These are phyloP conservation scores for Therioaphis trifolii DNA, from an alignment of 2,888 invertebrate species.

Conservation along the genomic window DNA sequence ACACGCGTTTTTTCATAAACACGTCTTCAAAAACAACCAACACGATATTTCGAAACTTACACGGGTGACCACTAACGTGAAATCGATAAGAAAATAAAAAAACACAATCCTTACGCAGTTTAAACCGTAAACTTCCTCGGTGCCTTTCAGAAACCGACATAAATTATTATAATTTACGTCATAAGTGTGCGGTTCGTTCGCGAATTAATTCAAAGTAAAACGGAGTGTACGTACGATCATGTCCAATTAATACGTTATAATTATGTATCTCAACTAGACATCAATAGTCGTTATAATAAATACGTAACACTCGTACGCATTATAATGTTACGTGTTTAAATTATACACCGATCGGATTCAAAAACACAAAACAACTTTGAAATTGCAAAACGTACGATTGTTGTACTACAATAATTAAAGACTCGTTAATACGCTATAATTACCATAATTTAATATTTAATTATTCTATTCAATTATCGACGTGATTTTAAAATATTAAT, in stretches of 20 bases:
- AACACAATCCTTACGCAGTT: not conserved
- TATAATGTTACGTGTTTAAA: not conserved
- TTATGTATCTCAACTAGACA: not conserved
- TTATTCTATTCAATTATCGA: conserved; percentile 39
- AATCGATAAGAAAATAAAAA: not conserved
- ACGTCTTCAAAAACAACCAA: not conserved
- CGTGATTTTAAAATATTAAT: not conserved
- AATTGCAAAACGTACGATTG: conserved; percentile 12
- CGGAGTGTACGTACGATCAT: not conserved
- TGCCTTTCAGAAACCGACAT: not conserved
- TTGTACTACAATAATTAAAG: not conserved
- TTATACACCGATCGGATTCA: not conserved
- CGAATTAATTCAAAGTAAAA: not conserved
- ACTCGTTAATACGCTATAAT: conserved; percentile 46
- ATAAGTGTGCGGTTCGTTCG: not conserved
- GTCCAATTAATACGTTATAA: not conserved
- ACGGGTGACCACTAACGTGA: not conserved
- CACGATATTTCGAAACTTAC: conserved; percentile 12
- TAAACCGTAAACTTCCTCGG: not conserved
- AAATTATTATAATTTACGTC: not conserved
- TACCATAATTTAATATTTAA: conserved; percentile 38
- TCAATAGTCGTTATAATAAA: conserved; percentile 12
- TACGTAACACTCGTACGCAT: not conserved
- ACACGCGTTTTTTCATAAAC: not conserved
- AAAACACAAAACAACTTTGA: conserved; percentile 16